Evolutionary conservation across 2,113 vertebrate genomes (phyloP).

Genomic region (Cynopterus brachyotis): DNA sequence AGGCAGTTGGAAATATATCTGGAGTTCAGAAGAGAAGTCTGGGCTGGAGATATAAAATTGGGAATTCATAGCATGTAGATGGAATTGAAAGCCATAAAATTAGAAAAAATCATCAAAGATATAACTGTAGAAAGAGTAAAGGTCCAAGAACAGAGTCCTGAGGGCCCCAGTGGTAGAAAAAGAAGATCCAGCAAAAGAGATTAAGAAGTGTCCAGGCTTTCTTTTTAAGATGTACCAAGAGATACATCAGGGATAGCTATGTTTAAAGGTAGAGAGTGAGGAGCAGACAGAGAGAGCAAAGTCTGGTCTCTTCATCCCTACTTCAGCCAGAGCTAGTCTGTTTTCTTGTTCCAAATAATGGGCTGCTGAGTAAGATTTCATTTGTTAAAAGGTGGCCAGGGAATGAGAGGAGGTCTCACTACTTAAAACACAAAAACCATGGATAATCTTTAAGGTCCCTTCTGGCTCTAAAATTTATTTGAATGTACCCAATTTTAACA

Average conservation of each 20-base stretch:
- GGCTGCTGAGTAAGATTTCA: not conserved
- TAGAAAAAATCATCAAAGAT: not conserved
- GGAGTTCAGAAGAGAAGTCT: not conserved
- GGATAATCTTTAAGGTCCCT: not conserved
- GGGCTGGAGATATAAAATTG: not conserved
- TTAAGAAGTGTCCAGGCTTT: not conserved
- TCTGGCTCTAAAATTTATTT: conserved; percentile 21
- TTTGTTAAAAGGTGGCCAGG: not conserved
- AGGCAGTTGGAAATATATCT: not conserved
- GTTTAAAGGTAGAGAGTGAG: not conserved
- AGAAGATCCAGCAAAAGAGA: not conserved
- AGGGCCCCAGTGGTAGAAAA: not conserved
- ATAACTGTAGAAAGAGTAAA: not conserved
- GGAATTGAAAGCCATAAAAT: not conserved
- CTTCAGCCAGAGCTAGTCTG: not conserved
- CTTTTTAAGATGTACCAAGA: no score
- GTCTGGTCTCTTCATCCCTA: not conserved
- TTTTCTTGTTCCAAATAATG: not conserved
- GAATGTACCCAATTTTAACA: not conserved
- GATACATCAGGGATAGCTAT: not conserved
- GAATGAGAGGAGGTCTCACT: not conserved
- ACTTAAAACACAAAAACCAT: not conserved
- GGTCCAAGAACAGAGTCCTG: not conserved
- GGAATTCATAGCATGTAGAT: no score
- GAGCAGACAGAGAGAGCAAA: not conserved